A percentile compares a stretch with the other conserved stretches of the same genome.
Evolutionary conservation across 2,797 vertebrate genomes (phyloP).

Genomic region (Premnoplex brunnescens): DNA sequence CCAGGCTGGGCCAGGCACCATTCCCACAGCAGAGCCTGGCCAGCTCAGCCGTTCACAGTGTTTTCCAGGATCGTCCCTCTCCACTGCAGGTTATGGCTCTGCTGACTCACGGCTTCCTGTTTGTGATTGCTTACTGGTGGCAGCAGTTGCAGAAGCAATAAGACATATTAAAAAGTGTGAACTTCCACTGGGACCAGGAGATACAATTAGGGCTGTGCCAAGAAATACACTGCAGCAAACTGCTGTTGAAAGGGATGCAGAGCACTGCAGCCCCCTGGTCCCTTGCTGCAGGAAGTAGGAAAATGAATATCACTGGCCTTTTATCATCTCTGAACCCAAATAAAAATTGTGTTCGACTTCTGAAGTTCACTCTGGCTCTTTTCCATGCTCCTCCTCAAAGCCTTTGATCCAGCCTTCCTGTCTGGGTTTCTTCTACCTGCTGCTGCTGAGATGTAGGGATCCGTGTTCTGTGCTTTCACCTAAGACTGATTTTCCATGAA

Average conservation of each 20-base stretch:
- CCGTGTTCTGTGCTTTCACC: neutral
- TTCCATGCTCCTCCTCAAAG: neutral
- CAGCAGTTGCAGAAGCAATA: slow-evolving; percentile 61
- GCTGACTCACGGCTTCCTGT: slow-evolving; percentile 73
- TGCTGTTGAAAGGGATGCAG: neutral
- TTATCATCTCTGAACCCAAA: slow-evolving; percentile 21
- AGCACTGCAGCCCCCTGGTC: neutral
- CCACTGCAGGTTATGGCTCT: slow-evolving; percentile 9
- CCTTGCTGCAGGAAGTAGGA: slow-evolving; percentile 43
- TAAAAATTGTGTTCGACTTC: slow-evolving; percentile 31
- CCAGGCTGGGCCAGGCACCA: rapidly evolving
- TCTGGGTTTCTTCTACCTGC: slow-evolving; percentile 10
- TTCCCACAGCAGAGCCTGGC: rapidly evolving
- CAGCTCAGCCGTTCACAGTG: neutral
- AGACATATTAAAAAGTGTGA: slow-evolving; percentile 63
- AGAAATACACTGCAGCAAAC: slow-evolving; percentile 1
- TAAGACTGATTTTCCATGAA: neutral
- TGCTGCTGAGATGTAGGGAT: neutral
- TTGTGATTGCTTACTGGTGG: slow-evolving; percentile 65
- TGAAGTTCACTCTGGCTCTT: neutral
- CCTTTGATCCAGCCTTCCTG: neutral
- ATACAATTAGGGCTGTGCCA: slow-evolving; percentile 21
- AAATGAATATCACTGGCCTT: slow-evolving; percentile 9
- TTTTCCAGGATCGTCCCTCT: slow-evolving; percentile 25
- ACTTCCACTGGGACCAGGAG: slow-evolving; percentile 26